Percentiles rank a stretch among this genome's conserved stretches.
phyloP scores from a whole-genome alignment of 2,113 vertebrate genomes.

The Manacus vitellinus region DNA sequence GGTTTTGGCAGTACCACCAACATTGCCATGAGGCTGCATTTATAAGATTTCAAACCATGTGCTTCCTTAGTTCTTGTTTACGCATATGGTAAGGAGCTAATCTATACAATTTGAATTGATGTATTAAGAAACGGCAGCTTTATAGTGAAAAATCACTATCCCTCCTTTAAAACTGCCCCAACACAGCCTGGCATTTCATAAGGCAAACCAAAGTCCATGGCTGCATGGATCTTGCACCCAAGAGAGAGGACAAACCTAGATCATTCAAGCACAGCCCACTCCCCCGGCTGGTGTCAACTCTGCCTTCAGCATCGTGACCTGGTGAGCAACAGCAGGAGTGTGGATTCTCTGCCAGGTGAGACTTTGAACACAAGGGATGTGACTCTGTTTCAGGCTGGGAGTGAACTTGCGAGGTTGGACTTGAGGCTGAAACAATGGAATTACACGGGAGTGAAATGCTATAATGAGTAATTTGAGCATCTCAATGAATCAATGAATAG shows the following conservation, averaged over 20 bases:
- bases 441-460: background rate
- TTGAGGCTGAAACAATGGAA: background rate
- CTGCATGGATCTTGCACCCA: background rate
- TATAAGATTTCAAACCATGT: background rate
- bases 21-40: background rate
- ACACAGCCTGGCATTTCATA: background rate
- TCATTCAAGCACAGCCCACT: background rate
- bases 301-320: background rate
- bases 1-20: background rate
- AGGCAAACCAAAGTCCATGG: background rate
- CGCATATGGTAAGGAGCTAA: background rate
- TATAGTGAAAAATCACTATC: background rate
- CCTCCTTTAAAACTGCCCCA: background rate
- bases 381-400: background rate
- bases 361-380: background rate
- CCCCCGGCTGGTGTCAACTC: background rate
- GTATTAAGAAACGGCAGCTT: background rate
- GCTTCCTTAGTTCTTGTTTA: background rate
- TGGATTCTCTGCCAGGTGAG: background rate
- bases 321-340: background rate
- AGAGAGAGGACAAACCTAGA: background rate
- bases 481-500: background rate
- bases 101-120: too few relatives aligned
- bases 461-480: background rate
- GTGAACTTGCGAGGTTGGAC: background rate